phyloP scores from a whole-genome alignment of 2,113 vertebrate species.

The Sciurus niger region DNA sequence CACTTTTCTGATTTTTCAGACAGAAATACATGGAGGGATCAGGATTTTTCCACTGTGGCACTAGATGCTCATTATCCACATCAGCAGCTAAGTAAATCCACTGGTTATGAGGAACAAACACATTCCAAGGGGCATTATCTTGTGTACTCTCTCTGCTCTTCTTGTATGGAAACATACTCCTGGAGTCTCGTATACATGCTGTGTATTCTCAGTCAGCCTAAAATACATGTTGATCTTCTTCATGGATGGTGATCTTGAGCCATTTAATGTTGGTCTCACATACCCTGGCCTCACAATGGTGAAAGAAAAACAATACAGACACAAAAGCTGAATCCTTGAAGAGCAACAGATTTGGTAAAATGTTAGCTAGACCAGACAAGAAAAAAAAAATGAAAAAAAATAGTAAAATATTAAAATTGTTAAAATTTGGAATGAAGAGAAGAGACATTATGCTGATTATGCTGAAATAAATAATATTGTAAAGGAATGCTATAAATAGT shows the following conservation, averaged over 20 bases:
- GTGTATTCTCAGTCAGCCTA: not conserved
- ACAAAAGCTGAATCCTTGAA: not conserved
- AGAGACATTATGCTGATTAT: not conserved
- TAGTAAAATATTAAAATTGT: not conserved
- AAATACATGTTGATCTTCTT: not conserved
- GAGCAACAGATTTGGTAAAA: not conserved
- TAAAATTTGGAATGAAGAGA: not conserved
- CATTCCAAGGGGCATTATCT: not conserved
- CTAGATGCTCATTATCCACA: not conserved
- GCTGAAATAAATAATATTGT: not conserved
- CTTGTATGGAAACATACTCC: too few relatives aligned
- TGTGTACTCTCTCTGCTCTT: not conserved
- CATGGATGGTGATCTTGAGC: not conserved
- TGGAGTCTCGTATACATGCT: not conserved
- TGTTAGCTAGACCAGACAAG: not conserved
- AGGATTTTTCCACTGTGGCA: not conserved
- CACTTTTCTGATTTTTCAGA: not conserved
- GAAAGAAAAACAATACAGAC: not conserved
- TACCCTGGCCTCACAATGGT: not conserved
- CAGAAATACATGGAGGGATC: too few relatives aligned
- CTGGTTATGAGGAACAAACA: too few relatives aligned
- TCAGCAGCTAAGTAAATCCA: not conserved
- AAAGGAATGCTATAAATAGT: not conserved
- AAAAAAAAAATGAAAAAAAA: not conserved
- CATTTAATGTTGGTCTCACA: not conserved